A percentile compares a stretch with the other conserved stretches of the same genome.
Conservation (phyloP, 92 coral and sea anemone genomes). For the Zoanthus sociatus region DNA sequence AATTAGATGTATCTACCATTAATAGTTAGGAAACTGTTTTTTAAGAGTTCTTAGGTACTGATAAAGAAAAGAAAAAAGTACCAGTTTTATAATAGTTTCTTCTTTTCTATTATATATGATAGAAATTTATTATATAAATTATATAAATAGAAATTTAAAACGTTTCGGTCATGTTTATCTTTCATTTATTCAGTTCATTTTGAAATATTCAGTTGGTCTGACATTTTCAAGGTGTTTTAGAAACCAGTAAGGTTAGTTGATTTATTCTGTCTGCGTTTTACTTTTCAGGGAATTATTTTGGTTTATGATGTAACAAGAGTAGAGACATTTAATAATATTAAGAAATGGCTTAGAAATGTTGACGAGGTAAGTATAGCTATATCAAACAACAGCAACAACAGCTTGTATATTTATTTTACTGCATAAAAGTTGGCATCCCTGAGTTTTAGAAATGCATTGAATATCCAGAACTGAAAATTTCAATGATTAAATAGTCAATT, state of each 20-base stretch:
- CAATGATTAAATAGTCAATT: neutral
- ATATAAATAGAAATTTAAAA: no score
- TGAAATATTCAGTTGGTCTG: neutral
- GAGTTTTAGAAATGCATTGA: neutral
- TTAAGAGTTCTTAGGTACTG: no score
- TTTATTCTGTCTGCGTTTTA: neutral
- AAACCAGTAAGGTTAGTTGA: neutral
- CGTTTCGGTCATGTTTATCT: neutral
- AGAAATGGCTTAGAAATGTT: slow-evolving; percentile 97
- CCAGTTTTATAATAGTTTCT: neutral
- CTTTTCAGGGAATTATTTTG: slow-evolving; percentile 87
- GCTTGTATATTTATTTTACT: no score
- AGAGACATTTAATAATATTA: slow-evolving; percentile 89
- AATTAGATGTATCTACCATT: no score
- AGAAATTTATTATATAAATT: no score
- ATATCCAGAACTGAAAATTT: no score
- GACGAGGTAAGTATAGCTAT: slow-evolving; percentile 77
- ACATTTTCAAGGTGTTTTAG: neutral
- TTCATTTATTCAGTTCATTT: neutral
- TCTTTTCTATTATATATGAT: no score
- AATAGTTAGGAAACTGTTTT: no score
- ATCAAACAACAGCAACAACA: no score
- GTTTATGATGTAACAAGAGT: slow-evolving; percentile 98
- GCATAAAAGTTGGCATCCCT: no score
- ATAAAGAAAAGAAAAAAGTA: neutral